phyloP scores from a whole-genome alignment of 1,140 invertebrate species.

The Aethina tumida region DNA sequence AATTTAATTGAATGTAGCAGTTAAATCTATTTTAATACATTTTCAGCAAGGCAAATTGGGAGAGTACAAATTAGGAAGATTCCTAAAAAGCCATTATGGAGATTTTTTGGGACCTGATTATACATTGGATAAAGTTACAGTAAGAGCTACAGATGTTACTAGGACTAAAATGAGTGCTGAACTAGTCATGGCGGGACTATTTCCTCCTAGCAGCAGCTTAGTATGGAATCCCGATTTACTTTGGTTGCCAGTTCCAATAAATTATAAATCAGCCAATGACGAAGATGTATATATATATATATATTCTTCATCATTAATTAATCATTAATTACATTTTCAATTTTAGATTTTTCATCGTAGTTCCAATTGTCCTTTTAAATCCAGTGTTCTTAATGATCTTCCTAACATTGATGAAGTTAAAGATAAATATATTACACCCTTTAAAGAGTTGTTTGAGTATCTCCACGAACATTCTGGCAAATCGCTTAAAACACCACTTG shows the following conservation, averaged over 20 bases:
- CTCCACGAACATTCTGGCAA: constrained; percentile 24
- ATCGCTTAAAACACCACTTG: constrained; percentile 12
- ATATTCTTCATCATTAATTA: not conserved
- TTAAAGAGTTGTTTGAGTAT: constrained; percentile 19
- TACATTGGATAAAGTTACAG: constrained; percentile 25
- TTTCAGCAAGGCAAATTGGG: too few relatives aligned
- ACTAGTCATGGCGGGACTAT: constrained; percentile 17
- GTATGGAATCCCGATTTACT: constrained; percentile 32
- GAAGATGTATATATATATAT: constrained; percentile 20
- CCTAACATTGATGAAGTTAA: too few relatives aligned
- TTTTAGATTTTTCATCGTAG: constrained; percentile 19
- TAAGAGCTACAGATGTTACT: constrained; percentile 12
- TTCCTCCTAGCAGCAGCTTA: constrained; percentile 10
- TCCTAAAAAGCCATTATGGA: constrained; percentile 29
- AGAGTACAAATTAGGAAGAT: too few relatives aligned
- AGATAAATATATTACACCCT: constrained; percentile 19
- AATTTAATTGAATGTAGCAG: too few relatives aligned
- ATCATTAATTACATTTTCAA: constrained; percentile 4
- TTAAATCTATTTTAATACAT: too few relatives aligned
- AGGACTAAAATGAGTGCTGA: constrained; percentile 18
- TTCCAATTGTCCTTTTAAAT: constrained; percentile 9
- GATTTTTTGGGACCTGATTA: constrained; percentile 32
- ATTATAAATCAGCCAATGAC: constrained; percentile 41
- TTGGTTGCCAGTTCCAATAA: constrained; percentile 66
- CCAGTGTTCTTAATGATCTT: constrained; percentile 8